Evolutionary conservation across 2,888 invertebrate genomes (phyloP), one percentile per base, ranked within the genome.

Genomic region (Ochropleura plecta): DNA sequence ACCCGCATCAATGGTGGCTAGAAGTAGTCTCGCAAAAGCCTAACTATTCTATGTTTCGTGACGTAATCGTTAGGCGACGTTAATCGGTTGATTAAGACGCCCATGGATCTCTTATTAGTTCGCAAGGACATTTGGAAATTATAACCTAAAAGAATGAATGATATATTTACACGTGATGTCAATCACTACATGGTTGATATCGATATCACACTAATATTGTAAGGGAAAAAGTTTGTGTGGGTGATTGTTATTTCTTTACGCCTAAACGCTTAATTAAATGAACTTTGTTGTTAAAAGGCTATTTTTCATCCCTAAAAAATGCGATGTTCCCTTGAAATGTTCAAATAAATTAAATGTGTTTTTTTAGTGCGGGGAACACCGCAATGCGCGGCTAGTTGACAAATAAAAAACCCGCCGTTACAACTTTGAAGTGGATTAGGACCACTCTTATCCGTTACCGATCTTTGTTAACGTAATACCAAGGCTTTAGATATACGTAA

Each of bases 21-120:
- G 30, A 30, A 30, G 30, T 30, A 30, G 30, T 30, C 30, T 30
- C 30, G 30, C 30, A 3, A 12, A 2, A 55, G 6, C 20, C 14
- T n/a, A n/a, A 60, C 18, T 60, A n/a, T 10, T n/a, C 42, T 44
- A 0, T 44, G 5, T 42, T 12, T 62, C 48, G 5, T 78, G 20
- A 49, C 6, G 14, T 0, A 55, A 73, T 18, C 20, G 10, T 60
- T 44, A 46, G 57, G 12, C 8, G 10, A 18, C 14, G 49, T 65
- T 78, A 66, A 82, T 69, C 59, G 53, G 60, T 79, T 79, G 10
- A 69, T 79, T 82, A 82, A 69, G 59, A 65, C 44, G 14, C 65
- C 65, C 55, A 79, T 65, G 55, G 68, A 82, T 78, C 49, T 46
- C 10, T 79, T 51, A 69, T 77, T 79, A 69, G 60, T 20, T 16